These are phyloP conservation scores for Hyphantria cunea DNA, from an alignment of 1,140 invertebrate genomes.

Conservation along the genomic window DNA sequence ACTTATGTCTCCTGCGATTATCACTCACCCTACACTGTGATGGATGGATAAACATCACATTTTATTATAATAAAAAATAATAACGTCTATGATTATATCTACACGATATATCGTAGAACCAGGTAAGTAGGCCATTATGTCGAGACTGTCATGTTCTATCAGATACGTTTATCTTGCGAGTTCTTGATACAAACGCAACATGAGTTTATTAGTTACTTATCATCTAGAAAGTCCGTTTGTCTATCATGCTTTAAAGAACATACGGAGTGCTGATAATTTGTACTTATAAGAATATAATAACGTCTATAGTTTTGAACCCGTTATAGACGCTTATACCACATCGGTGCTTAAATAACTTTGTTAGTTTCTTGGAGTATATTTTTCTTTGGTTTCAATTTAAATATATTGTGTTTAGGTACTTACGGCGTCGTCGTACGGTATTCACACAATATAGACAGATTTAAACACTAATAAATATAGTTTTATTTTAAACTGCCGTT, in stretches of 20 bases:
- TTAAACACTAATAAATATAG: too few relatives aligned
- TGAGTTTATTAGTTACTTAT: neutral
- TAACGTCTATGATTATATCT: conserved; percentile 25
- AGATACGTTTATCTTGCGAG: neutral
- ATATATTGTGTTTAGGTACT: too few relatives aligned
- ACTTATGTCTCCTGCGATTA: conserved; percentile 69
- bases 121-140: conserved; percentile 24
- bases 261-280: too few relatives aligned
- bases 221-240: neutral
- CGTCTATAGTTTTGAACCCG: too few relatives aligned
- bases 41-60: conserved; percentile 28
- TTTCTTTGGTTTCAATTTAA: too few relatives aligned
- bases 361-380: too few relatives aligned
- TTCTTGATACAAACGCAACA: neutral
- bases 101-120: conserved; percentile 18
- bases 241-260: neutral
- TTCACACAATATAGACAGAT: too few relatives aligned
- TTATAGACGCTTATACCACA: too few relatives aligned
- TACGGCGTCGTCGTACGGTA: too few relatives aligned
- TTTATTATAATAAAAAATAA: conserved; percentile 26
- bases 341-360: too few relatives aligned
- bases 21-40: conserved; percentile 44
- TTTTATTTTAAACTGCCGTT: too few relatives aligned
- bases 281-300: too few relatives aligned
- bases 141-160: conserved; percentile 19